A percentile compares a stretch with the other conserved stretches of the same genome.
Evolutionary conservation across 2,888 invertebrate genomes (phyloP).

Genomic region (Melanargia galathea): DNA sequence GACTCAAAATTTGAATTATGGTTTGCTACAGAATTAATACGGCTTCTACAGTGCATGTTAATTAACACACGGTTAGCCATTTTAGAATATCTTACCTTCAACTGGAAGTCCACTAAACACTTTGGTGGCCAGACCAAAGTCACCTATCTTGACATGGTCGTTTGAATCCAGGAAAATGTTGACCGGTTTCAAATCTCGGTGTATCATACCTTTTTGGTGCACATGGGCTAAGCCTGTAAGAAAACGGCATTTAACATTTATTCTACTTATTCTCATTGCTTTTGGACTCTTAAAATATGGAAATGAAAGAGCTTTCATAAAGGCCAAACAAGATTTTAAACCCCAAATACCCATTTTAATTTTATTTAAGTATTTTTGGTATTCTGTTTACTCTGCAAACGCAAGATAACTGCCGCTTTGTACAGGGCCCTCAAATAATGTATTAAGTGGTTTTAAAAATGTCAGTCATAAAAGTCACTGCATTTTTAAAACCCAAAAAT

Average conservation of each 20-base stretch:
- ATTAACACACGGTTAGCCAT: background rate
- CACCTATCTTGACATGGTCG: slow-evolving; percentile 98
- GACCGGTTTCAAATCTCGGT: slow-evolving; percentile 91
- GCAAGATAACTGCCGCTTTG: too few relatives aligned
- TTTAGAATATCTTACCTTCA: slow-evolving; percentile 56
- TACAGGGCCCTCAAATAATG: too few relatives aligned
- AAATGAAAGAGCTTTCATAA: too few relatives aligned
- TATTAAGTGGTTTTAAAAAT: too few relatives aligned
- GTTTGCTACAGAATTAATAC: too few relatives aligned
- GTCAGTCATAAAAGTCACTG: background rate
- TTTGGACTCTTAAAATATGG: too few relatives aligned
- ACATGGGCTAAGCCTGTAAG: slow-evolving; percentile 88
- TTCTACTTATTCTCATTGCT: background rate
- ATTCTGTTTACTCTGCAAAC: too few relatives aligned
- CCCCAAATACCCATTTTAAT: too few relatives aligned
- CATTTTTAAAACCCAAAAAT: background rate
- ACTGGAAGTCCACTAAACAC: slow-evolving; percentile 71
- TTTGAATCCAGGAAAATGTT: slow-evolving; percentile 97
- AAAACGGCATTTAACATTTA: background rate
- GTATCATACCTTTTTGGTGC: slow-evolving; percentile 95
- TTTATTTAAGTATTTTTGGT: too few relatives aligned
- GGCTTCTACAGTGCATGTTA: background rate
- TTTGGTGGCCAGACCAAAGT: slow-evolving; percentile 97
- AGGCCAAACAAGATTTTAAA: too few relatives aligned
- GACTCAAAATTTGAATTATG: background rate